phyloP scores from a whole-genome alignment of 2,888 invertebrate species.

The Pollenia labialis region DNA sequence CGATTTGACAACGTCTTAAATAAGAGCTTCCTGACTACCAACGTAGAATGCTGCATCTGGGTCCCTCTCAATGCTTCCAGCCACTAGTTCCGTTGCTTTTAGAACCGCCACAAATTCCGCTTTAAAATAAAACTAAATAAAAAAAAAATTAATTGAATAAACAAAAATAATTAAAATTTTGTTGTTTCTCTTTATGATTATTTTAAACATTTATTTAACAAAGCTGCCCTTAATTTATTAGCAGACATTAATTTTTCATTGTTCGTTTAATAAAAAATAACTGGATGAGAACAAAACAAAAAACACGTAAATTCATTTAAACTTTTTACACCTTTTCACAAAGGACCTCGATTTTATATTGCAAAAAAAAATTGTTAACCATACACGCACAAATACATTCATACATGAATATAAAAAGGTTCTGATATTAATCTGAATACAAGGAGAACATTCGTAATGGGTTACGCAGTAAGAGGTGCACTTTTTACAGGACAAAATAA shows the following conservation, averaged over 20 bases:
- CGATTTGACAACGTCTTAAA: no score
- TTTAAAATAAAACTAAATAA: no score
- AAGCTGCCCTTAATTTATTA: conserved; percentile 19
- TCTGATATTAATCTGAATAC: conserved; percentile 4
- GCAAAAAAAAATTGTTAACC: background rate
- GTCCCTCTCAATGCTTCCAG: no score
- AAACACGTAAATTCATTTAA: conserved; percentile 35
- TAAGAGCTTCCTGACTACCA: no score
- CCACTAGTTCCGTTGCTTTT: no score
- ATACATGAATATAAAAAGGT: background rate
- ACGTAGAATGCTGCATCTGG: no score
- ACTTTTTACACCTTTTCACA: conserved; percentile 14
- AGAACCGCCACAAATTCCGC: no score
- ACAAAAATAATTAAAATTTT: no score
- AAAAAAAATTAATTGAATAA: no score
- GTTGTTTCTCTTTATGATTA: background rate
- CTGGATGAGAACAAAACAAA: background rate
- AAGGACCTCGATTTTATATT: background rate
- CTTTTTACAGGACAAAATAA: no score
- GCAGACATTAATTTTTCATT: conserved; percentile 16
- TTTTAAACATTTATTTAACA: background rate
- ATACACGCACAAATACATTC: background rate
- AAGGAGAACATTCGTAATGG: background rate
- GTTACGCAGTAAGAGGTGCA: no score
- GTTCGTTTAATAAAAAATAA: conserved; percentile 21